phyloP scores from a whole-genome alignment of 2,113 vertebrate species.

The Ptilonorhynchus violaceus region DNA sequence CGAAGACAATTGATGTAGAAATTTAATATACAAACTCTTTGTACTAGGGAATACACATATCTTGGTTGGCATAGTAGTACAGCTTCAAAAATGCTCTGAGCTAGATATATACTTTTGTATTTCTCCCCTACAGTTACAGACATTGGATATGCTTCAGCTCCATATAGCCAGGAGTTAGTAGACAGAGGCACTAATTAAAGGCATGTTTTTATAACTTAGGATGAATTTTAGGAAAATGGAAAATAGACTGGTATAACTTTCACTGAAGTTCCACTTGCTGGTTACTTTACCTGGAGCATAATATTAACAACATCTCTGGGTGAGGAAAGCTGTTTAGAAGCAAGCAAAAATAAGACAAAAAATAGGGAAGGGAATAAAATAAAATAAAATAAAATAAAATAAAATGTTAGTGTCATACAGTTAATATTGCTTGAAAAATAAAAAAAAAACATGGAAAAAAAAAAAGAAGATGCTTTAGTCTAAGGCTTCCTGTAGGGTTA shows the following conservation, averaged over 20 bases:
- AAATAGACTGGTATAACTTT: neutral
- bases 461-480: neutral
- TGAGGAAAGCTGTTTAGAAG: neutral
- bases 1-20: neutral
- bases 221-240: neutral
- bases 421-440: neutral
- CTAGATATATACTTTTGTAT: neutral
- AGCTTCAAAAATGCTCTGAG: neutral
- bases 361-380: neutral
- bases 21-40: neutral
- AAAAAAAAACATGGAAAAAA: rapidly evolving
- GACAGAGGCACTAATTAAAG: neutral
- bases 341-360: neutral
- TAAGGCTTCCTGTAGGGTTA: neutral
- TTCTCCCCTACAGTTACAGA: neutral
- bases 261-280: neutral
- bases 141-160: neutral
- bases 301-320: neutral
- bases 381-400: neutral
- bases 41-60: neutral
- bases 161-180: neutral
- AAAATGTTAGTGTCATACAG: rapidly evolving
- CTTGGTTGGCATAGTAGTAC: neutral
- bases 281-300: neutral
- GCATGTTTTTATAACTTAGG: neutral